A percentile compares a stretch with the other conserved stretches of the same genome.
These are phyloP conservation scores for Lethenteron reissneri DNA, from an alignment of 2,113 vertebrate species.

Conservation along the genomic window DNA sequence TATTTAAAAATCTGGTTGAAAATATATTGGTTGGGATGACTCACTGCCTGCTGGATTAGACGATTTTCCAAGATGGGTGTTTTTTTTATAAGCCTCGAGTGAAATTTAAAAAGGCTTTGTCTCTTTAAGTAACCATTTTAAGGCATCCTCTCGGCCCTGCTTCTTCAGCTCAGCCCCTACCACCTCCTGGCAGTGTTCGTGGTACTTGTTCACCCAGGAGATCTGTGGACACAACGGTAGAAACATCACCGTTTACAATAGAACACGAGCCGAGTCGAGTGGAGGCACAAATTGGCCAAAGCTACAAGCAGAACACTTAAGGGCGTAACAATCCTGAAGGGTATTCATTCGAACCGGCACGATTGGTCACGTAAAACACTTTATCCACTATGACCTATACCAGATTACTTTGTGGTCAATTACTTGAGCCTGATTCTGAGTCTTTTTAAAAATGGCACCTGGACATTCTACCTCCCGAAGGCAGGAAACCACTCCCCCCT, in stretches of 20 bases:
- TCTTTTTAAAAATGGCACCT: too few relatives aligned
- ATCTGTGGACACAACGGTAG: conserved; percentile 24
- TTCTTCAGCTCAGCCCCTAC: conserved; percentile 57
- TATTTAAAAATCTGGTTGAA: too few relatives aligned
- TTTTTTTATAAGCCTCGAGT: too few relatives aligned
- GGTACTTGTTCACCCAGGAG: conserved; percentile 72
- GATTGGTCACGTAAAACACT: too few relatives aligned
- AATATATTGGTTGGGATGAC: too few relatives aligned
- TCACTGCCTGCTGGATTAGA: too few relatives aligned
- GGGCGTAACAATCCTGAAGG: too few relatives aligned
- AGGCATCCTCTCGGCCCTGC: conserved; percentile 52
- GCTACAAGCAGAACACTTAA: not conserved
- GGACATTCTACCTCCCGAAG: too few relatives aligned
- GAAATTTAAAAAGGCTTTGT: conserved; percentile 25
- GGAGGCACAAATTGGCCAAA: not conserved
- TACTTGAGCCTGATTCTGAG: too few relatives aligned
- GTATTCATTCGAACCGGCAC: too few relatives aligned
- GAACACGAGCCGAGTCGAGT: not conserved
- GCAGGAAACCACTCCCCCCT: too few relatives aligned
- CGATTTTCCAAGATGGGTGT: too few relatives aligned
- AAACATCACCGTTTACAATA: not conserved
- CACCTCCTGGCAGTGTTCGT: conserved; percentile 51
- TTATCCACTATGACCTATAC: not conserved
- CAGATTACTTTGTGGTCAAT: not conserved
- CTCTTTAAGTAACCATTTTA: conserved; percentile 63